Base-by-base conservation (phyloP, 1,140 invertebrate genomes). In the Belonocnema kinseyi region DNA sequence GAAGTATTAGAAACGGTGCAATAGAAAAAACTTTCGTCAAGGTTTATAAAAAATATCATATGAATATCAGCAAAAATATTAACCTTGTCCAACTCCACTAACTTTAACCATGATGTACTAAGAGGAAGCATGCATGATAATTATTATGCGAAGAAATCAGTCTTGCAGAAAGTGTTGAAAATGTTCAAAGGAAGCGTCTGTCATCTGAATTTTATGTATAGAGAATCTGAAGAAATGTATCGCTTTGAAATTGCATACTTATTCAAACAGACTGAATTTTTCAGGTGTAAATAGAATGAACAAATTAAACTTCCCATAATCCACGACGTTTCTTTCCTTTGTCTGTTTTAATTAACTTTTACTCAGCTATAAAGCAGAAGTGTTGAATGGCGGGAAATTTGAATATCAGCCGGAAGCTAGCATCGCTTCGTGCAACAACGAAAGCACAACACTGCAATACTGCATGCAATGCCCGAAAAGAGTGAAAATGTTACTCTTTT, bases 401-500 rank as follows among this genome's bases (percentile, higher is more conserved):
- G 53, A 58, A 74, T 76, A 70, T 70, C 53, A 58, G 17, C 61
- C 26, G 61, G 26, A 66, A 54, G 53, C 21, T 16, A 26, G 26
- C 10, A 26, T 66, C 58, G 14, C 33, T 66, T 66, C 58, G 40
- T 66, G 58, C 21, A 66, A 54, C 58, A 66, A 40, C 21, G 26
- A 54, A 17, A 54, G 53, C n/a, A 17, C 53, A 19, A 7, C n/a
- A 54, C 53, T 17, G 53, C 17, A 19, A 19, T 14, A 33, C 6
- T 16, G 72, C n/a, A 53, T 40, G 73, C 11, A 58, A 53, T 72
- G 46, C 52, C 75, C 61, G 75, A 52, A 76, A 71, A 70, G 33
- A 76, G 75, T 72, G 75, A 70, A 76, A 76, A 76, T 66, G 70
- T 50, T n/a, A 72, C 70, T 76, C 10, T 76, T 76, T 66, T 56